A percentile compares a stretch with the other conserved stretches of the same genome.
phyloP scores from a whole-genome alignment of 2,113 vertebrate species.

The Pseudopodoces humilis region DNA sequence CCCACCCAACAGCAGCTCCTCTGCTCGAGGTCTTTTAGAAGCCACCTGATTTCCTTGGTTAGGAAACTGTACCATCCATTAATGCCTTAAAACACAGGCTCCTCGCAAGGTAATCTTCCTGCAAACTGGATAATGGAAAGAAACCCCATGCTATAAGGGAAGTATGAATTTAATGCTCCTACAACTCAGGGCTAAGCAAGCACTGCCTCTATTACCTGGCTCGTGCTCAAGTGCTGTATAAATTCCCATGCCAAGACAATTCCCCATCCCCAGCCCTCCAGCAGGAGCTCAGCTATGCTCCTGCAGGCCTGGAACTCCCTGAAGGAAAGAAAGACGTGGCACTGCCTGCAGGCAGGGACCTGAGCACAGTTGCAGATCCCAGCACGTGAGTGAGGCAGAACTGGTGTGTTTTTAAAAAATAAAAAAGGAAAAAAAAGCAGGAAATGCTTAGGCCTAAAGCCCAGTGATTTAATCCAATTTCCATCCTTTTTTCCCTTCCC shows the following conservation, averaged over 20 bases:
- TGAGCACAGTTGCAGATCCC: background rate
- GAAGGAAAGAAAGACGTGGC: background rate
- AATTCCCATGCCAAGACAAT: constrained; percentile 2
- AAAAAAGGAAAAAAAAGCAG: background rate
- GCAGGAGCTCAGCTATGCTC: background rate
- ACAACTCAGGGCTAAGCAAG: constrained; percentile 5
- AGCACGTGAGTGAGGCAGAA: background rate
- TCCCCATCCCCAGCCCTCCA: background rate
- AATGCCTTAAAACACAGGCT: background rate
- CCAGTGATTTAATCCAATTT: constrained; percentile 63
- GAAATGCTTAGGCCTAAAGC: constrained; percentile 55
- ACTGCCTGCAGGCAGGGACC: background rate
- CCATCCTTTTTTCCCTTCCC: constrained; percentile 31
- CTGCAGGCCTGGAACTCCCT: background rate
- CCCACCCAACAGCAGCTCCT: background rate
- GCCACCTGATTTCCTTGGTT: background rate
- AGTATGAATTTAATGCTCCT: constrained; percentile 26
- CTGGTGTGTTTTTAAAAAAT: background rate
- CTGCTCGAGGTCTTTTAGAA: background rate
- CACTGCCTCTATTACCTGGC: background rate
- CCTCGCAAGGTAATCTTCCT: background rate
- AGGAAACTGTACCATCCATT: constrained; percentile 11
- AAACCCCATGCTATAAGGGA: background rate
- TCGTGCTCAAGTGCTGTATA: background rate
- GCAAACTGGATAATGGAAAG: constrained; percentile 44